Evolutionary conservation across 1,140 invertebrate genomes (phyloP).

Genomic region (Dendroctonus valens): DNA sequence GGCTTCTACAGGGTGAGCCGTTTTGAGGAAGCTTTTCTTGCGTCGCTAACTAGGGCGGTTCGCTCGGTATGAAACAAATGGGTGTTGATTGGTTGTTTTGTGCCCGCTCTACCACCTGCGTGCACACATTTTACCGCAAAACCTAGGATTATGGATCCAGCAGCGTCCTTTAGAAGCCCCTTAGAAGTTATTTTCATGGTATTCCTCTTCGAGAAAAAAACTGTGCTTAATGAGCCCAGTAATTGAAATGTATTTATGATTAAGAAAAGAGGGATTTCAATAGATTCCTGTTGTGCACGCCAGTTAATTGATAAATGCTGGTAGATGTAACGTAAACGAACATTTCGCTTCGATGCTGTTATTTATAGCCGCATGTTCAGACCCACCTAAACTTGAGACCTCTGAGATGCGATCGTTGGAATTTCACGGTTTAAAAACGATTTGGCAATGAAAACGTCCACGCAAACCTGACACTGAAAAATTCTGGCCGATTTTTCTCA

Average conservation of each 20-base stretch:
- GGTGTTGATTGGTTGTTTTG: too few relatives aligned
- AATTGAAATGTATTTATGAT: not conserved
- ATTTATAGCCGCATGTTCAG: slow-evolving; percentile 16
- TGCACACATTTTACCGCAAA: too few relatives aligned
- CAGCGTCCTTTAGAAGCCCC: too few relatives aligned
- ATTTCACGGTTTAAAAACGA: slow-evolving; percentile 24
- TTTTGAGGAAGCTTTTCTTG: too few relatives aligned
- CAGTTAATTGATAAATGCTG: not conserved
- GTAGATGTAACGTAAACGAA: not conserved
- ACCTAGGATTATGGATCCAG: too few relatives aligned
- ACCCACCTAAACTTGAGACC: slow-evolving; percentile 16
- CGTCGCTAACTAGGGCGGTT: too few relatives aligned
- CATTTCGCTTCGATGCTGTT: slow-evolving; percentile 1
- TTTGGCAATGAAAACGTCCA: slow-evolving; percentile 27
- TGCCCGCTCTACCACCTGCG: too few relatives aligned
- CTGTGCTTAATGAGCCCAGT: too few relatives aligned
- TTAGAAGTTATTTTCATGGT: not conserved
- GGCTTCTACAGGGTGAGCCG: too few relatives aligned
- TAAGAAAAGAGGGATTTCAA: not conserved
- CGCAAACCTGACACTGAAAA: slow-evolving; percentile 28
- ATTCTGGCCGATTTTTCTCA: slow-evolving; percentile 5
- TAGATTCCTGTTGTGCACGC: not conserved
- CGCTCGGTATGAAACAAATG: too few relatives aligned
- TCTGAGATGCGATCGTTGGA: slow-evolving; percentile 8
- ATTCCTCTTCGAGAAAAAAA: not conserved